Evolutionary conservation across 1,140 invertebrate species (phyloP).

Genomic region (Steinernema feltiae): DNA sequence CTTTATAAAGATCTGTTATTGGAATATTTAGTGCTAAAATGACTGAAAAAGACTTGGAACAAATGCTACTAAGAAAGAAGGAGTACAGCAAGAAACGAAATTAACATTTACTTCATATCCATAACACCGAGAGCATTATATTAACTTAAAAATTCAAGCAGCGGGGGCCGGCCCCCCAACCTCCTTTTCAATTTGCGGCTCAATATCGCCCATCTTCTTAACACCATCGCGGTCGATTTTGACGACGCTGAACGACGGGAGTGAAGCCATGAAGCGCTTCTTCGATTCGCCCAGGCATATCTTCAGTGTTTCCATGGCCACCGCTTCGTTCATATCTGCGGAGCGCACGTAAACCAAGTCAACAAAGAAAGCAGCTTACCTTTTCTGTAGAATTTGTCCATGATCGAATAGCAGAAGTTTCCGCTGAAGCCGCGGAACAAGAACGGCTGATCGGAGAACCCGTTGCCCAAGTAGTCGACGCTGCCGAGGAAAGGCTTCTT

Average conservation of each 20-base stretch:
- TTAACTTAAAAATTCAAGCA: no score
- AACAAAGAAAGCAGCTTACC: no score
- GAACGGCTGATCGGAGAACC: constrained; percentile 65
- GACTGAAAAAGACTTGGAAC: not conserved
- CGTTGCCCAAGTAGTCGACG: constrained; percentile 51
- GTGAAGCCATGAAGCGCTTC: constrained; percentile 60
- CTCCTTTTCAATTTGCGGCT: not conserved
- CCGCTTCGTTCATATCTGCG: constrained; percentile 72
- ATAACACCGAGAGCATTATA: no score
- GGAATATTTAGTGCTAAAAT: not conserved
- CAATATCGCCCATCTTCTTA: not conserved
- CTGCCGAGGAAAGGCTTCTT: constrained; percentile 52
- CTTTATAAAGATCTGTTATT: not conserved
- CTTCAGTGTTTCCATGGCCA: constrained; percentile 77
- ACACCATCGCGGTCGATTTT: not conserved
- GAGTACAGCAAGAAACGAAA: no score
- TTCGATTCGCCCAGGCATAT: constrained; percentile 70
- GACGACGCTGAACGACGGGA: not conserved
- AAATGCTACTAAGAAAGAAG: not conserved
- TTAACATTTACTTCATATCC: no score
- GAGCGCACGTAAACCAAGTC: no score
- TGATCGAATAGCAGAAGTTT: constrained; percentile 80
- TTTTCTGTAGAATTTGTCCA: constrained; percentile 81
- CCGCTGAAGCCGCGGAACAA: constrained; percentile 92
- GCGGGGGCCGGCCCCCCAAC: no score